phyloP scores from a whole-genome alignment of 2,797 vertebrate genomes.

The Enteromius trimaculatus region DNA sequence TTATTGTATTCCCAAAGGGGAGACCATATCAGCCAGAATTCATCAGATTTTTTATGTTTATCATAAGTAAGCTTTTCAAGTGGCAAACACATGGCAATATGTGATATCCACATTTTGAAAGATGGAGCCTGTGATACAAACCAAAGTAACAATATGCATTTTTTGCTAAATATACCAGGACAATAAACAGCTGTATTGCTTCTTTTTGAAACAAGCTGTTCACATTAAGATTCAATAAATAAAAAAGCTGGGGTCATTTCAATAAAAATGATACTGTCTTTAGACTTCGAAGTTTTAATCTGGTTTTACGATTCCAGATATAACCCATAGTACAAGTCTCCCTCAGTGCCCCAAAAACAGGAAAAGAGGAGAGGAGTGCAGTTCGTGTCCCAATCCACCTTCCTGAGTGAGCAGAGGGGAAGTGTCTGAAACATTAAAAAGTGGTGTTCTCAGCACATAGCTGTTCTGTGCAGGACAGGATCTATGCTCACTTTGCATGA shows the following conservation, averaged over 20 bases:
- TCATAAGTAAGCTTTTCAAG: neutral
- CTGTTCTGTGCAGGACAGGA: conserved; percentile 66
- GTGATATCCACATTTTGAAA: neutral
- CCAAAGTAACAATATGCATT: neutral
- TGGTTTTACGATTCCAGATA: neutral
- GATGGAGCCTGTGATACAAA: neutral
- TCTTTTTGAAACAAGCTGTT: neutral
- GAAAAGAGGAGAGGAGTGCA: conserved; percentile 76
- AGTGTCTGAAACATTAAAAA: conserved; percentile 73
- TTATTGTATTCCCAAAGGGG: neutral
- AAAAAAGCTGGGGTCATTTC: neutral
- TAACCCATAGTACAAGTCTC: neutral
- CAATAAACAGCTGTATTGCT: neutral
- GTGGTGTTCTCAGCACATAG: conserved; percentile 77
- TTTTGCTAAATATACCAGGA: neutral
- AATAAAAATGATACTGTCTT: neutral
- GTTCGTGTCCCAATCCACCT: conserved; percentile 82
- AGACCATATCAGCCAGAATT: neutral
- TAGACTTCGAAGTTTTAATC: neutral
- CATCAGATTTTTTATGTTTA: neutral
- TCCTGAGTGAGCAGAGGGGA: conserved; percentile 88
- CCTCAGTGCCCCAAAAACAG: conserved; percentile 69
- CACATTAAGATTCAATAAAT: neutral
- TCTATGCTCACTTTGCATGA: conserved; percentile 50
- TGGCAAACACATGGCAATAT: neutral